Evolutionary conservation across 2,888 invertebrate genomes (phyloP), one percentile per base, ranked within the genome.

Genomic region (Catotricha subobsoleta): DNA sequence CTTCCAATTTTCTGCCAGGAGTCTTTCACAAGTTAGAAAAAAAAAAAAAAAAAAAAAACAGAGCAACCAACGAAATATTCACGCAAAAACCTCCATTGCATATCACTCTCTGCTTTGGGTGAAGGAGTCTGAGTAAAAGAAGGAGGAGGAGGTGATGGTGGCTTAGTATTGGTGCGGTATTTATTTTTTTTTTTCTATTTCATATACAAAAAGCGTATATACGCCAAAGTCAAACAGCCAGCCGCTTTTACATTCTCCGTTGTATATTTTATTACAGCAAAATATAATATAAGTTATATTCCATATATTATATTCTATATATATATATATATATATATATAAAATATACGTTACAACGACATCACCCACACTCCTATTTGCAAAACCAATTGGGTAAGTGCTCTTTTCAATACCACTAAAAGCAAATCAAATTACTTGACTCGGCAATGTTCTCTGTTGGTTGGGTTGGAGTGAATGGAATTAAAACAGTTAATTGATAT

Each of bases 321-420:
- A n/a, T n/a, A n/a, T n/a, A n/a, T n/a, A n/a, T n/a, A n/a, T n/a
- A n/a, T n/a, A n/a, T n/a, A n/a, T n/a, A n/a, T 13, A 16, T 13
- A 16, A 10, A 15, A 33, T 33, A 33, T 33, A 33, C 13, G 33
- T 33, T 33, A 33, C 33, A 33, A 33, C 33, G 33, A 33, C 31
- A 34, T 34, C 34, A 12, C 34, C 27, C 39, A 40, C 40, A 40
- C 40, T 30, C 30, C 35, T 20, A 20, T 40, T 29, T 35, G 28
- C 39, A 41, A 41, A 43, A 43, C 35, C 43, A 43, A 43, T 43
- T 43, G 43, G 43, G 35, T 40, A 43, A 43, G 43, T 43, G 43
- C 43, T 43, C 43, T 43, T 43, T 43, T 43, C 43, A 39, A 43
- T 43, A 40, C 39, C 43, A 43, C 43, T 43, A 43, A 43, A 43